Percentiles rank a stretch among this genome's conserved stretches.
phyloP scores from a whole-genome alignment of 2,113 vertebrate species.

The Coptodon rendalli region DNA sequence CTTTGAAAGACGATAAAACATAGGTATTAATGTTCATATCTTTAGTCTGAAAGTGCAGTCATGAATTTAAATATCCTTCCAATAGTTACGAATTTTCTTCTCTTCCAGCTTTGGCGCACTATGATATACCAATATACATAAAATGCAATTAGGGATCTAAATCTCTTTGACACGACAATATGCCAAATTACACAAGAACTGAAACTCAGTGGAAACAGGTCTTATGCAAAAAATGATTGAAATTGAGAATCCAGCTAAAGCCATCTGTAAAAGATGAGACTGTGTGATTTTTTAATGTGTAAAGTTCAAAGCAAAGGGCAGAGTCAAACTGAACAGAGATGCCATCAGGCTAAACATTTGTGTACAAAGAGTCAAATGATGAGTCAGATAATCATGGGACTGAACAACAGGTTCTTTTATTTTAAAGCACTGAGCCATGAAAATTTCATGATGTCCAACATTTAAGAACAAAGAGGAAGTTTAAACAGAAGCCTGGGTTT shows the following conservation, averaged over 20 bases:
- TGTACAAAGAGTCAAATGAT: fast-evolving
- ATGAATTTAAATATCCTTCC: not conserved
- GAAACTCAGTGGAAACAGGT: not conserved
- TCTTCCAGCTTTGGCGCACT: not conserved
- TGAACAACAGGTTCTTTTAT: not conserved
- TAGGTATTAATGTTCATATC: not conserved
- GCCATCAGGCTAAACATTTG: not conserved
- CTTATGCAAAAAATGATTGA: fast-evolving
- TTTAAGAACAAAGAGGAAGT: not conserved
- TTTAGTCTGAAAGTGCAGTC: not conserved
- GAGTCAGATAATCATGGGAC: not conserved
- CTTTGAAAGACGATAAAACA: fast-evolving
- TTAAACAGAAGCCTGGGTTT: fast-evolving
- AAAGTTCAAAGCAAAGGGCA: not conserved
- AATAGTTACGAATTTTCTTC: fast-evolving
- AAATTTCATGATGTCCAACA: fast-evolving
- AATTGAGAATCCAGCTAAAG: not conserved
- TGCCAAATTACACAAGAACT: not conserved
- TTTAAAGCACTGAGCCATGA: not conserved
- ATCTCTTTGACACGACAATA: fast-evolving
- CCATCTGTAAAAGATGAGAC: not conserved
- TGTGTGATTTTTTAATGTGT: not conserved
- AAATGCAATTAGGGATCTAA: not conserved
- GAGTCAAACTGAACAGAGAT: fast-evolving
- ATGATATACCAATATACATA: not conserved